phyloP scores from a whole-genome alignment of 2,113 vertebrate species.

The Halichoerus grypus region DNA sequence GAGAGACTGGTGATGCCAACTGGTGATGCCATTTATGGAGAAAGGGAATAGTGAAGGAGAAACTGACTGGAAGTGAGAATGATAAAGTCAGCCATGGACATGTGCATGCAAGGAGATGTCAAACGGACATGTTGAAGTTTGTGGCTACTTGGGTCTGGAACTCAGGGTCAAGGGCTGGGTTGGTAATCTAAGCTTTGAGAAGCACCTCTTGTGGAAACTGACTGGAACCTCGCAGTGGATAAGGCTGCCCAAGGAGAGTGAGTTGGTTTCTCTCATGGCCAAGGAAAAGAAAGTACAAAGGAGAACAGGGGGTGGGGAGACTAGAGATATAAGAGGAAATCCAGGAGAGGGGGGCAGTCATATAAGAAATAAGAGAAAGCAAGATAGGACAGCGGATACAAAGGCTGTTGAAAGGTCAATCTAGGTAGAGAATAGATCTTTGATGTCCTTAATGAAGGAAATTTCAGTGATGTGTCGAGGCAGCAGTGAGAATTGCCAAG shows the following conservation, averaged over 20 bases:
- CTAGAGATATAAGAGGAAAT: not conserved
- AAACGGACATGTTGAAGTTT: not conserved
- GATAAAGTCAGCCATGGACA: not conserved
- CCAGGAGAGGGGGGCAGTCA: not conserved
- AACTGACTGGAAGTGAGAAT: not conserved
- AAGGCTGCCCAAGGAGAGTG: not conserved
- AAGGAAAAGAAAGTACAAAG: not conserved
- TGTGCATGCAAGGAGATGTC: not conserved
- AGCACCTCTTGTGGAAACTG: not conserved
- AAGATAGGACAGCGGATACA: not conserved
- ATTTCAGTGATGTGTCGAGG: not conserved
- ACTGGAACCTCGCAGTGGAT: not conserved
- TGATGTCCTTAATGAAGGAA: not conserved
- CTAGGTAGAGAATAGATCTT: not conserved
- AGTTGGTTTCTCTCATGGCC: not conserved
- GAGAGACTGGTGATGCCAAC: not conserved
- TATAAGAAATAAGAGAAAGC: not conserved
- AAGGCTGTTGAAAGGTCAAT: not conserved
- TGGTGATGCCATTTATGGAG: not conserved
- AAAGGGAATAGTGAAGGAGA: not conserved
- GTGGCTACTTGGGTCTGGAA: not conserved
- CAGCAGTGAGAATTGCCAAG: not conserved
- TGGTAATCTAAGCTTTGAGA: not conserved
- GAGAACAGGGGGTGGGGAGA: not conserved
- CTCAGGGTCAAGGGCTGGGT: not conserved